Base-by-base conservation (phyloP, 2,888 invertebrate species). In the Sphecodes monilicornis region DNA sequence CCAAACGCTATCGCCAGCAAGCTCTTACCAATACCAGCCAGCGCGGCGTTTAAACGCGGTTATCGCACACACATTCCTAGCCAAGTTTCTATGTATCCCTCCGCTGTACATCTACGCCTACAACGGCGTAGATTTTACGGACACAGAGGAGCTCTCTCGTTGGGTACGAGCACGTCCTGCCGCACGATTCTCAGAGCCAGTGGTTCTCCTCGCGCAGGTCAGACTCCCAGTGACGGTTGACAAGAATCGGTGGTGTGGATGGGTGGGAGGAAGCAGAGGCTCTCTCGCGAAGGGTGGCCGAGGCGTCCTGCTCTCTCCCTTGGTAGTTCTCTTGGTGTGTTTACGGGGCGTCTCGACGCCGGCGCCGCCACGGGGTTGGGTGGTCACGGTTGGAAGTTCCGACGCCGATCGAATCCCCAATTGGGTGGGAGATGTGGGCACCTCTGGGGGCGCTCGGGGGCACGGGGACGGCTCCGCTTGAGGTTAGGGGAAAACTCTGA, bases 361-460 rank as follows among this genome's bases (percentile, higher is more conserved):
- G 87, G 92, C 92, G 92, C 91, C 91, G 84, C 88, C 88, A 83
- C 80, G 85, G 85, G 84, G 80, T 87, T 88, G 86, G 88, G 87
- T 82, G 88, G 88, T 79, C 85, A 86, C 85, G 87, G 84, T 83
- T 88, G 88, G 88, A 91, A 92, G 86, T 85, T 84, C 84, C 85
- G 69, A 78, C 90, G 91, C 88, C 92, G 93, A 93, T 94, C 93
- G 94, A 93, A 92, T 91, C 90, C 89, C 91, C 91, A 91, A 93
- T 94, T 92, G 91, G 91, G 90, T 91, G 91, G 91, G 91, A 89
- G 90, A 80, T 80, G 83, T 70, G 89, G 83, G 84, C 75, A 80
- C 70, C 83, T n/a, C n/a, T 81, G 76, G 82, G 81, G 82, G 84
- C 68, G 71, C 77, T 70, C 60, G 88, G 91, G 89, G 81, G 4